Evolutionary conservation across 2,888 invertebrate genomes (phyloP), one percentile per base, ranked within the genome.

Genomic region (Dolichopus griseipennis): DNA sequence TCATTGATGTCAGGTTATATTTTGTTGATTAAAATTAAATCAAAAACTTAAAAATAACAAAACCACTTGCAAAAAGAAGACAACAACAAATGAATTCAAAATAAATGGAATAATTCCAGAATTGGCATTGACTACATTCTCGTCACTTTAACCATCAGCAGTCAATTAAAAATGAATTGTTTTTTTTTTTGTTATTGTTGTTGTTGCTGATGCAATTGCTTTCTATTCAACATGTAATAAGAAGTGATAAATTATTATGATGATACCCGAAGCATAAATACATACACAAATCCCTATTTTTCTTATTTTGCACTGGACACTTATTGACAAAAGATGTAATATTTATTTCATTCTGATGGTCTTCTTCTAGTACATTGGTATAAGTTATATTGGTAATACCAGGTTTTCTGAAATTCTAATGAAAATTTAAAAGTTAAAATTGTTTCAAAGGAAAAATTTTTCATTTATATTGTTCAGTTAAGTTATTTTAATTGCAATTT

Each of bases 231-330:
- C 37, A 52, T 18, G 5, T 52, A 18, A 18, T 52, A 6, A 18
- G 52, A 52, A 18, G 52, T 52, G 52, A 52, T 52, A 52, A 52
- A 52, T 52, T 52, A 52, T 52, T 52, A 52, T 52, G 52, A 52
- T 52, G 52, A 52, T 52, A 52, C n/a, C n/a, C n/a, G 2, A 52
- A n/a, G 2, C 52, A 52, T 52, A 9, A 4, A 12, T 9, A 12
- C 27, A 9, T n/a, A 12, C 37, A 12, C 27, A 27, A 27, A 4
- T 27, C 3, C 5, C 5, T 27, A 4, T 27, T 27, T 27, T 27
- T 27, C 27, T 27, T 27, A 5, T 27, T 27, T 27, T 27, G 2
- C 27, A 27, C 5, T 27, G 27, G 27, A 27, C 27, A 27, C 27
- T 27, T 27, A 27, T 27, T 27, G 27, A 27, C 27, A 27, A 27